Percentiles rank a stretch among this genome's conserved stretches.
Evolutionary conservation across 2,113 vertebrate species (phyloP).

Genomic region (Cavia aperea): DNA sequence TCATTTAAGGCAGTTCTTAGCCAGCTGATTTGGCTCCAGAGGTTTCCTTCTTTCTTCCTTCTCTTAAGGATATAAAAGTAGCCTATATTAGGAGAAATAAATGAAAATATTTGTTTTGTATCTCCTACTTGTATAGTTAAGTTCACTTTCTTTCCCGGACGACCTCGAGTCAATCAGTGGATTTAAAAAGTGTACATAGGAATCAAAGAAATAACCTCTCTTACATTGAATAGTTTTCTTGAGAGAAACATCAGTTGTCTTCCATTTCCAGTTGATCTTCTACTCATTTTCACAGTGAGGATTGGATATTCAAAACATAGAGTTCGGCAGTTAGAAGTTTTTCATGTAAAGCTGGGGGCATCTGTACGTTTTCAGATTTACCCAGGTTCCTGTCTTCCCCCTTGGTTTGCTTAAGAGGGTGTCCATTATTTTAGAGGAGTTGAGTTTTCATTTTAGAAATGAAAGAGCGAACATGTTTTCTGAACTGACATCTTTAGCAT

Average conservation of each 20-base stretch:
- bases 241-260: not conserved
- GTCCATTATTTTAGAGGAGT: not conserved
- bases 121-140: not conserved
- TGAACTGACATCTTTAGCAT: not conserved
- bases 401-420: not conserved
- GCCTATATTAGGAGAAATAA: not conserved
- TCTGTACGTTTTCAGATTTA: not conserved
- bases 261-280: not conserved
- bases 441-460: slow-evolving; percentile 9
- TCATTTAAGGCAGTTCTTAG: not conserved
- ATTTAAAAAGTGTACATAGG: not conserved
- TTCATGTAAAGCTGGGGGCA: not conserved
- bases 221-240: not conserved
- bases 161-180: not conserved
- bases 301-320: not conserved
- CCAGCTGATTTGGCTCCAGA: not conserved
- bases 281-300: not conserved
- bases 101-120: not conserved
- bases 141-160: not conserved
- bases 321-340: not conserved
- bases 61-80: not conserved
- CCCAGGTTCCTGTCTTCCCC: not conserved
- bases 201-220: not conserved
- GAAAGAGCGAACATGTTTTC: not conserved
- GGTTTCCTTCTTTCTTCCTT: not conserved